Conservation (phyloP, 2,888 invertebrate species). For the Pomacea canaliculata region DNA sequence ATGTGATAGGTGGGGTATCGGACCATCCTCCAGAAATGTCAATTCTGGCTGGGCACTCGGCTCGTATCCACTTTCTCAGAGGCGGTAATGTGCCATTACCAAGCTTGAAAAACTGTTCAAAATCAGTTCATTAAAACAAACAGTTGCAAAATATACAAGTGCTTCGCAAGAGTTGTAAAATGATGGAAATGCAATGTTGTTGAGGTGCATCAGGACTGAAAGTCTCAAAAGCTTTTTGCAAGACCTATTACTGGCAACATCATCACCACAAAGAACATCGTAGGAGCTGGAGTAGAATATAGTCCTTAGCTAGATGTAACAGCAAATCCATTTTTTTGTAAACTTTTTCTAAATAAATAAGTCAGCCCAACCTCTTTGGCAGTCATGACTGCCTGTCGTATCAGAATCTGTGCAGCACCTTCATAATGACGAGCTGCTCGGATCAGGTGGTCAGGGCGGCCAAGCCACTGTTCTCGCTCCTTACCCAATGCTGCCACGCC, state of each 20-base stretch:
- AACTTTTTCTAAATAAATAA: not conserved
- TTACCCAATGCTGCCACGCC: slow-evolving; percentile 65
- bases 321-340: not conserved
- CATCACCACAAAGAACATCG: too few species aligned
- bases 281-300: too few species aligned
- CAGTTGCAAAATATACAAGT: too few species aligned
- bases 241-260: too few species aligned
- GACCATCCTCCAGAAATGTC: slow-evolving; percentile 75
- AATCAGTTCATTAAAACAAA: slow-evolving; percentile 11
- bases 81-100: slow-evolving; percentile 43
- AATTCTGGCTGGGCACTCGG: slow-evolving; percentile 71
- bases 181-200: too few species aligned
- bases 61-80: slow-evolving; percentile 69
- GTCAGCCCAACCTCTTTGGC: slow-evolving; percentile 59
- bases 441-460: slow-evolving; percentile 69
- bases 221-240: too few species aligned
- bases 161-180: too few species aligned
- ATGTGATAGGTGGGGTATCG: slow-evolving; percentile 75
- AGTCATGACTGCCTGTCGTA: slow-evolving; percentile 70
- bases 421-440: slow-evolving; percentile 74
- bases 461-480: slow-evolving; percentile 68
- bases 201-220: too few species aligned
- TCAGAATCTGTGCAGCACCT: slow-evolving; percentile 72
- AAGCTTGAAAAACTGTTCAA: slow-evolving; percentile 50
- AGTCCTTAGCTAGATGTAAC: not conserved